phyloP scores from a whole-genome alignment of 2,113 vertebrate genomes.

The Grallaria varia region DNA sequence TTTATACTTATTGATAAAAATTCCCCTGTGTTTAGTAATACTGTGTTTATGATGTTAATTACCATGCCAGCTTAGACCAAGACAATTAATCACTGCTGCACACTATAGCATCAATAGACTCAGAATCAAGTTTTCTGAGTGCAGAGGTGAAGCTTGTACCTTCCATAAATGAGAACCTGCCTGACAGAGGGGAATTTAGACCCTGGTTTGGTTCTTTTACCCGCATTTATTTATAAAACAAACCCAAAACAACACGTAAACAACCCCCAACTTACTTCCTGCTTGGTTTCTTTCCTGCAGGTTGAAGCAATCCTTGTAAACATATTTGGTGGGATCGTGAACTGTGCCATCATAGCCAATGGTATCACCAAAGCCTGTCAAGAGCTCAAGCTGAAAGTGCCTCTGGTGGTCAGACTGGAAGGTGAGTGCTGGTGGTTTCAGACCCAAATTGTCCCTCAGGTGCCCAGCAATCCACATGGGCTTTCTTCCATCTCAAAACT shows the following conservation, averaged over 20 bases:
- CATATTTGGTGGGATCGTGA: slow-evolving; percentile 98
- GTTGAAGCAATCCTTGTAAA: slow-evolving; percentile 97
- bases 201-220: background rate
- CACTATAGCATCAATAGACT: background rate
- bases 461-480: background rate
- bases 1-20: background rate
- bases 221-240: background rate
- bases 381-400: slow-evolving; percentile 93
- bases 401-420: slow-evolving; percentile 94
- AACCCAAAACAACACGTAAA: background rate
- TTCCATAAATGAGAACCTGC: background rate
- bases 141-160: background rate
- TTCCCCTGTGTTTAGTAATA: background rate
- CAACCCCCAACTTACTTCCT: accelerated
- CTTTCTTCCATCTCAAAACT: background rate
- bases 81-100: background rate
- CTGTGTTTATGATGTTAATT: background rate
- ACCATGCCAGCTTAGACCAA: background rate
- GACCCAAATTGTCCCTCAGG: background rate
- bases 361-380: slow-evolving; percentile 95
- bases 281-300: slow-evolving; percentile 59
- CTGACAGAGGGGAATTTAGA: background rate
- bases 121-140: background rate
- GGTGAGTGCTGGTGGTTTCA: slow-evolving; percentile 72
- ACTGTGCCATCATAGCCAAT: slow-evolving; percentile 97